phyloP scores from a whole-genome alignment of 2,113 vertebrate genomes.

The Pipa parva region DNA sequence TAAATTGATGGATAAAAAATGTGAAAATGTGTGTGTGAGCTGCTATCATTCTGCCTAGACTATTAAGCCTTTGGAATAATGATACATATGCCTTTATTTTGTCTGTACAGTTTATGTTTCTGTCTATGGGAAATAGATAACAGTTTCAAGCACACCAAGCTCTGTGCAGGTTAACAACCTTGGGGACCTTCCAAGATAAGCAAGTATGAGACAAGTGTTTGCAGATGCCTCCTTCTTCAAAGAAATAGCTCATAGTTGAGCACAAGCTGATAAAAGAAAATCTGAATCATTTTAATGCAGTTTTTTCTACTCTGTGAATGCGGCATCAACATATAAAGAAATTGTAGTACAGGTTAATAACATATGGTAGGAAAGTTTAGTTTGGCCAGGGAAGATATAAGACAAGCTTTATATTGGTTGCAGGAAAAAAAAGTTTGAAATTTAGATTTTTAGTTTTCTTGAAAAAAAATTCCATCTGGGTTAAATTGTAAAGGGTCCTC shows the following conservation, averaged over 20 bases:
- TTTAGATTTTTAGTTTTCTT: not conserved
- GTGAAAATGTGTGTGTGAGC: too few species aligned
- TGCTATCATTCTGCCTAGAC: not conserved
- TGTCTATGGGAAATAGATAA: conserved; percentile 6
- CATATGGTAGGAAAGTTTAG: not conserved
- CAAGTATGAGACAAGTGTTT: conserved; percentile 13
- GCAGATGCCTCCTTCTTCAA: not conserved
- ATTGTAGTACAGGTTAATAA: not conserved
- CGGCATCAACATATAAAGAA: not conserved
- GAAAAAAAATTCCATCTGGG: not conserved
- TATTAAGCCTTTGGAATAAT: not conserved
- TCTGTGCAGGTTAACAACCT: conserved; percentile 9
- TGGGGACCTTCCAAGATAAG: conserved; percentile 21
- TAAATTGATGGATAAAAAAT: too few species aligned
- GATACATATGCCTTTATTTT: not conserved
- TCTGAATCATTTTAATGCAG: not conserved
- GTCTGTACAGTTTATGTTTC: not conserved
- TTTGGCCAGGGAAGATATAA: not conserved
- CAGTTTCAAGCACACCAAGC: not conserved
- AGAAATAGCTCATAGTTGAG: not conserved
- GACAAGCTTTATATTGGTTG: not conserved
- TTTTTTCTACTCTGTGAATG: not conserved
- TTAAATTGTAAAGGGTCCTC: conserved; percentile 13
- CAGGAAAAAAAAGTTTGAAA: not conserved
- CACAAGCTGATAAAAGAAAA: not conserved